These are phyloP conservation scores for Stenodema calcarata DNA, from an alignment of 2,888 invertebrate genomes.

Conservation along the genomic window DNA sequence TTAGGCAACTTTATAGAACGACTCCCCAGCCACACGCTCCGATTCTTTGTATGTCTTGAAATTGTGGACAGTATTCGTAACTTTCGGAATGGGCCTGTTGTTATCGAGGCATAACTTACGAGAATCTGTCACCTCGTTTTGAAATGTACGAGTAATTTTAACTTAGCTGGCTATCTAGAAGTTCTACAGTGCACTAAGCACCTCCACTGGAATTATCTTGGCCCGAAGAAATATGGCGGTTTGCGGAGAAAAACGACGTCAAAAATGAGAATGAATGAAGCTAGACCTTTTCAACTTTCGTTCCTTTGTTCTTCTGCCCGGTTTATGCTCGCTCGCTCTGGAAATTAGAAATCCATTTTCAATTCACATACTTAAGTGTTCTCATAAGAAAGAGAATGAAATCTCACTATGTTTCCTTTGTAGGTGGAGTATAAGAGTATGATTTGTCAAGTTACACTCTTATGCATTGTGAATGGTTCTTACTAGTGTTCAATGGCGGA, in stretches of 20 bases:
- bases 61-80: neutral
- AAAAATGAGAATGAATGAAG: neutral
- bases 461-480: no score
- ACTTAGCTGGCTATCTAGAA: neutral
- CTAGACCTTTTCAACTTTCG: neutral
- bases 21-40: no score
- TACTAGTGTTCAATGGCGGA: no score
- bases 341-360: neutral
- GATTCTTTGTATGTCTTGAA: no score
- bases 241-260: neutral
- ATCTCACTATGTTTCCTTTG: no score
- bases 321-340: neutral
- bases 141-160: neutral
- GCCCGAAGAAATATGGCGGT: neutral
- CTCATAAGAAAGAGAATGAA: neutral
- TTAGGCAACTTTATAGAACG: no score
- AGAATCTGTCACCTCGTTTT: neutral
- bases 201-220: neutral
- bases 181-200: neutral
- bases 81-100: neutral
- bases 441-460: no score
- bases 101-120: neutral
- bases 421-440: no score
- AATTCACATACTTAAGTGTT: neutral
- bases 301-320: neutral